Percentiles rank a stretch among this genome's conserved stretches.
Evolutionary conservation across 2,888 invertebrate genomes (phyloP).

Genomic region (Galerucella calmariensis): DNA sequence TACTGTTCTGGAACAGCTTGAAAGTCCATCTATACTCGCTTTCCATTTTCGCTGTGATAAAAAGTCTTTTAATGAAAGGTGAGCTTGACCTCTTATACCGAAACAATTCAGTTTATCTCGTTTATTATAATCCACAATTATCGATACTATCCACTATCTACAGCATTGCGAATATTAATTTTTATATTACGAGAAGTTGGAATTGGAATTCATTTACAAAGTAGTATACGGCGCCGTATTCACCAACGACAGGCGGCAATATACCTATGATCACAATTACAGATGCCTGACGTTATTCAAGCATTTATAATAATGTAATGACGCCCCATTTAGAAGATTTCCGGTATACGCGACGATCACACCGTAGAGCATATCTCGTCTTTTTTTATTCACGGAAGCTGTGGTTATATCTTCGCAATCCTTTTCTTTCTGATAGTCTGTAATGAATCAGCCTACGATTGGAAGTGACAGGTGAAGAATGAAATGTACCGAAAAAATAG

Average conservation of each 20-base stretch:
- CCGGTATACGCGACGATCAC: constrained; percentile 1
- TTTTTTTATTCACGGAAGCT: background rate
- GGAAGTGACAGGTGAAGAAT: background rate
- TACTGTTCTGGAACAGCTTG: too few relatives aligned
- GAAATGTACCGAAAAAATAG: background rate
- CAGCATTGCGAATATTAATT: background rate
- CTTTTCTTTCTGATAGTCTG: background rate
- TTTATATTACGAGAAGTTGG: too few relatives aligned
- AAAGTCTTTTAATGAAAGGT: too few relatives aligned
- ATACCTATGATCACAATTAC: background rate
- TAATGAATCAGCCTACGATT: background rate
- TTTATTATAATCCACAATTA: too few relatives aligned
- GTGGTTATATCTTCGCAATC: background rate
- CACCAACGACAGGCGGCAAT: background rate
- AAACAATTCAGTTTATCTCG: too few relatives aligned
- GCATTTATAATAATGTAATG: background rate
- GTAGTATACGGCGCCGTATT: background rate
- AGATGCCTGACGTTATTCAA: background rate
- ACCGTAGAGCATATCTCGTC: background rate
- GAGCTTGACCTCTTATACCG: too few relatives aligned
- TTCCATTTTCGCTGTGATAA: too few relatives aligned
- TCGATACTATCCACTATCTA: background rate
- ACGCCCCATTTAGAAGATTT: background rate
- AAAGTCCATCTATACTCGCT: too few relatives aligned
- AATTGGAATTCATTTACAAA: background rate